Conservation (phyloP, 2,797 vertebrate genomes). For the Aselliscus stoliczkanus region DNA sequence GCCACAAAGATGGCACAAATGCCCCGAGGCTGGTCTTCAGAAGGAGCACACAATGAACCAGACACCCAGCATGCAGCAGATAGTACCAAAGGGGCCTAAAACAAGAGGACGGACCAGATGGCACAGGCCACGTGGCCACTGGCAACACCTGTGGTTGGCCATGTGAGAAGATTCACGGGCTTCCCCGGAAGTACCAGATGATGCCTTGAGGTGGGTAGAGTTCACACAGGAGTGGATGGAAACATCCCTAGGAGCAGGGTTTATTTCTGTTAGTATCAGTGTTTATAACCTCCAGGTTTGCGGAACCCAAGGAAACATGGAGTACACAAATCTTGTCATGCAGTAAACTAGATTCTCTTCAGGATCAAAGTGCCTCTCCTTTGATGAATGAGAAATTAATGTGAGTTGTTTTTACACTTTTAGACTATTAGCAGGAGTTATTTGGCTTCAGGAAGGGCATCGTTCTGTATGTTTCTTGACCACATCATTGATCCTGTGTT, state of each 20-base stretch:
- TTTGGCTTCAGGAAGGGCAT: not conserved
- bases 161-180: no score
- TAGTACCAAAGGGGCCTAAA: not conserved
- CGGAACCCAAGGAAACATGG: not conserved
- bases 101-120: rapidly evolving
- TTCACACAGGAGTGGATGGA: not conserved
- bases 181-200: not conserved
- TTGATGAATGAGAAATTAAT: not conserved
- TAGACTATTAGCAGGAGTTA: not conserved
- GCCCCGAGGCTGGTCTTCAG: not conserved
- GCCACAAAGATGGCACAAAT: no score
- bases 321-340: not conserved
- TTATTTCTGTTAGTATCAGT: not conserved
- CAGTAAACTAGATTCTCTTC: not conserved
- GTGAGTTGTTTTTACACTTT: not conserved
- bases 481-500: not conserved
- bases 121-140: not conserved
- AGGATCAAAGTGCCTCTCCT: not conserved
- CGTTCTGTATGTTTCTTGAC: not conserved
- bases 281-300: not conserved
- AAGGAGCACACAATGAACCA: not conserved
- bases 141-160: no score
- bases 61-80: not conserved
- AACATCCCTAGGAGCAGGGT: no score
- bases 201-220: no score